Evolutionary conservation across 2,888 invertebrate species (phyloP).

Genomic region (Apodemia duryi): DNA sequence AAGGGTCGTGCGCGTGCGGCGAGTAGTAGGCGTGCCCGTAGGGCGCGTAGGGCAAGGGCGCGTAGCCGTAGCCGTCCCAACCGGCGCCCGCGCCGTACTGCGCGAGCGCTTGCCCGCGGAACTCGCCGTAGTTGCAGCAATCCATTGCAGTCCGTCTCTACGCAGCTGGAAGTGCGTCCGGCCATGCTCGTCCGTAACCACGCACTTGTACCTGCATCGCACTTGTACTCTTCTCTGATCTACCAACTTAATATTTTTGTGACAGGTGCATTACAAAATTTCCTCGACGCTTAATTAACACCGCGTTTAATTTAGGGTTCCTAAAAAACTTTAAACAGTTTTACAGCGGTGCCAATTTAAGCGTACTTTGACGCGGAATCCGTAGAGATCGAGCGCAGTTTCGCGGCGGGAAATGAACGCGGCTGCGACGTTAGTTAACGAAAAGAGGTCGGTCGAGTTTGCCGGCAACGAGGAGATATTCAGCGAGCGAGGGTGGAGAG

Average conservation of each 20-base stretch:
- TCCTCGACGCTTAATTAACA: constrained; percentile 19
- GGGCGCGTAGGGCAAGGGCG: constrained; percentile 45
- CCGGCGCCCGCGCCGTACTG: constrained; percentile 50
- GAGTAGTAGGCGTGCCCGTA: constrained; percentile 46
- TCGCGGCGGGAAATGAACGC: constrained; percentile 69
- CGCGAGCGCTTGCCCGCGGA: constrained; percentile 56
- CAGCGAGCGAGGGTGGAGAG: constrained; percentile 39
- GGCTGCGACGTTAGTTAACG: constrained; percentile 73
- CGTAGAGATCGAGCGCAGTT: constrained; percentile 60
- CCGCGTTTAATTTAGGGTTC: constrained; percentile 7
- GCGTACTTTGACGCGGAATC: constrained; percentile 20
- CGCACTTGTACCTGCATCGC: constrained; percentile 50
- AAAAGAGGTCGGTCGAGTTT: constrained; percentile 77
- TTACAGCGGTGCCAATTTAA: constrained; percentile 16
- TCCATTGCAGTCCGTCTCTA: constrained; percentile 61
- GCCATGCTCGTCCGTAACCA: constrained; percentile 50
- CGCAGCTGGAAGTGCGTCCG: constrained; percentile 55
- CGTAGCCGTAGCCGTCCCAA: constrained; percentile 60
- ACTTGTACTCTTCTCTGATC: constrained; percentile 34
- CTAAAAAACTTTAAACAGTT: constrained; percentile 24
- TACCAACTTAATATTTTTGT: constrained; percentile 24
- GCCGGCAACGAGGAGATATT: constrained; percentile 66
- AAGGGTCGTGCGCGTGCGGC: constrained; percentile 59
- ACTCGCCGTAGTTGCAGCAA: constrained; percentile 76
- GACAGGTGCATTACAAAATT: constrained; percentile 27